Conservation (phyloP, 1,140 invertebrate species). For the Chlorops oryzae region DNA sequence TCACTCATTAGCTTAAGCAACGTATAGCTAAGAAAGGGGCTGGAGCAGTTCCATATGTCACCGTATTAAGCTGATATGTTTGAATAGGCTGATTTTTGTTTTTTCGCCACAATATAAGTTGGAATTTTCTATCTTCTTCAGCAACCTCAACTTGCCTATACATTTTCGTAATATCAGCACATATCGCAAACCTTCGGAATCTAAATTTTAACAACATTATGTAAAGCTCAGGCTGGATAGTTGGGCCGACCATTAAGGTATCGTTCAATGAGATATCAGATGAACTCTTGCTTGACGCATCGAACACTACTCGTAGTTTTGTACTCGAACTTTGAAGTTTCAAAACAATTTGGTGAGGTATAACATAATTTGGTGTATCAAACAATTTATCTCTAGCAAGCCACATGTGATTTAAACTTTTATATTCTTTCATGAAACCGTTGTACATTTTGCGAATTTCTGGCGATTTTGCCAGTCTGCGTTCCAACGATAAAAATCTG, state of each 20-base stretch:
- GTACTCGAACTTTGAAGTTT: conserved; percentile 12
- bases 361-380: conserved; percentile 16
- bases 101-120: conserved; percentile 43
- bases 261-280: conserved; percentile 22
- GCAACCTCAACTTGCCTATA: conserved; percentile 31
- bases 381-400: conserved; percentile 27
- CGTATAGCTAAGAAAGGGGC: conserved; percentile 36
- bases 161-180: conserved; percentile 32
- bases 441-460: conserved; percentile 13
- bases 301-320: conserved; percentile 16
- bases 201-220: conserved; percentile 41
- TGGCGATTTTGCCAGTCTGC: conserved; percentile 27
- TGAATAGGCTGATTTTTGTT: conserved; percentile 16
- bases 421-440: conserved; percentile 36
- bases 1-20: conserved; percentile 29
- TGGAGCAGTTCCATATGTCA: conserved; percentile 36
- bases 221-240: conserved; percentile 20
- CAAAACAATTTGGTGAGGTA: conserved; percentile 19
- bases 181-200: conserved; percentile 25
- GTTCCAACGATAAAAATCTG: conserved; percentile 29
- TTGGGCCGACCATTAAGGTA: conserved; percentile 13
- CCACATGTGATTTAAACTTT: conserved; percentile 36
- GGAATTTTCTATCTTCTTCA: conserved; percentile 23
- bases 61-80: conserved; percentile 17
- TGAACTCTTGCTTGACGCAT: conserved; percentile 8